These are phyloP conservation scores for Parazoanthus darwini DNA, from an alignment of 92 coral and sea anemone species.

Conservation along the genomic window DNA sequence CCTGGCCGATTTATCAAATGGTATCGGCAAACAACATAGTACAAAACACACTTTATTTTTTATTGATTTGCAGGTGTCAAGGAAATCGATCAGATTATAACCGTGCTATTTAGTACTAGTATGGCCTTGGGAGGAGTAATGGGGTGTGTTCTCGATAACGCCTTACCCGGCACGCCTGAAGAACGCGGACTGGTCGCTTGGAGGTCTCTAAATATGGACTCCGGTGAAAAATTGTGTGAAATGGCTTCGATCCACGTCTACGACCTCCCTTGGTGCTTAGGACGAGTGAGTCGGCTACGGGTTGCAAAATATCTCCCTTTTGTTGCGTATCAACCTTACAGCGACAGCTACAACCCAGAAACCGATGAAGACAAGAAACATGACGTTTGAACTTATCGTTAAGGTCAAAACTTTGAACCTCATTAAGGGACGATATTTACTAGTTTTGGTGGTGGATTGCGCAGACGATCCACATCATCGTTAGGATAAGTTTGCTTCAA, in stretches of 20 bases:
- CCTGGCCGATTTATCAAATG: too few species aligned
- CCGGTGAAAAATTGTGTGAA: background rate
- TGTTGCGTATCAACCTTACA: background rate
- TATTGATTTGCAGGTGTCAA: conserved; percentile 44
- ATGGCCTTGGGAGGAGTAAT: conserved; percentile 77
- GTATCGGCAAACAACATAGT: background rate
- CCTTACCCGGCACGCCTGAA: conserved; percentile 75
- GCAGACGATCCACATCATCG: background rate
- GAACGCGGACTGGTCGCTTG: conserved; percentile 69
- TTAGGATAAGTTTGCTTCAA: background rate
- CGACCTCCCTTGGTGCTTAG: conserved; percentile 48
- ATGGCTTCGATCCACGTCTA: conserved; percentile 35
- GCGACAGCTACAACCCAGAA: background rate
- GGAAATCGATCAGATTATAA: conserved; percentile 75
- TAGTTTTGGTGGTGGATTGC: background rate
- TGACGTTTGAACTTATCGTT: background rate
- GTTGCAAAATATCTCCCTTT: conserved; percentile 27
- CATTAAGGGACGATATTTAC: too few species aligned
- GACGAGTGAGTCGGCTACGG: background rate
- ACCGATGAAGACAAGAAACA: background rate
- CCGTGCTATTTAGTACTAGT: conserved; percentile 68
- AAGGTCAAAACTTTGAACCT: background rate
- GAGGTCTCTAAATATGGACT: conserved; percentile 4
- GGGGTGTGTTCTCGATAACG: conserved; percentile 62
- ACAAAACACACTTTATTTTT: background rate